A percentile compares a stretch with the other conserved stretches of the same genome.
These are phyloP conservation scores for Apogon talboti DNA, from an alignment of 2,797 vertebrate species.

Conservation along the genomic window DNA sequence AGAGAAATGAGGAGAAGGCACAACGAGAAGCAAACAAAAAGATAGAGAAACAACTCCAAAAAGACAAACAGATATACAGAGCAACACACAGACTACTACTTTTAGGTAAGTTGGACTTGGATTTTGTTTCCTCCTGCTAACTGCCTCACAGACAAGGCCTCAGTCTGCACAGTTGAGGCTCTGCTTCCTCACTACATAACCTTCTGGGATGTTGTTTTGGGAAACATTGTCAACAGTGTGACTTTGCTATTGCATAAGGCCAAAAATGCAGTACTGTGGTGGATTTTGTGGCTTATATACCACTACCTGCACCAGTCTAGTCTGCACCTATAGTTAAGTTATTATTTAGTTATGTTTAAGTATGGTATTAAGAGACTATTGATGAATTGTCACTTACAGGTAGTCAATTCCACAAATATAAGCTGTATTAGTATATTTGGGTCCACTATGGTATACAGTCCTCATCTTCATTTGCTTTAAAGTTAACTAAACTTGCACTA, in stretches of 20 bases:
- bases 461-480: background rate
- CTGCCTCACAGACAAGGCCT: constrained; percentile 39
- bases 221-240: constrained; percentile 72
- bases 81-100: constrained; percentile 95
- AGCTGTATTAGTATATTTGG: background rate
- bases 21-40: constrained; percentile 97
- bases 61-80: constrained; percentile 97
- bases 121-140: constrained; percentile 2
- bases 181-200: constrained; percentile 62
- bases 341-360: too few relatives aligned
- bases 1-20: constrained; percentile 96
- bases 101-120: constrained; percentile 84
- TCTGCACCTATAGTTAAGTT: too few relatives aligned
- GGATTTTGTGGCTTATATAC: constrained; percentile 31
- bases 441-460: background rate
- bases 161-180: constrained; percentile 46
- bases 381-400: background rate
- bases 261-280: constrained; percentile 45
- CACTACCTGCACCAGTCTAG: too few relatives aligned
- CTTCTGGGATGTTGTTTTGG: constrained; percentile 74
- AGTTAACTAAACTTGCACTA: constrained; percentile 7
- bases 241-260: constrained; percentile 68
- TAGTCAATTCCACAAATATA: background rate
- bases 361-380: too few relatives aligned
- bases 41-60: constrained; percentile 96